Percentiles rank a stretch among this genome's conserved stretches.
Conservation (phyloP, 1,140 invertebrate genomes). For the Tetranychus urticae region DNA sequence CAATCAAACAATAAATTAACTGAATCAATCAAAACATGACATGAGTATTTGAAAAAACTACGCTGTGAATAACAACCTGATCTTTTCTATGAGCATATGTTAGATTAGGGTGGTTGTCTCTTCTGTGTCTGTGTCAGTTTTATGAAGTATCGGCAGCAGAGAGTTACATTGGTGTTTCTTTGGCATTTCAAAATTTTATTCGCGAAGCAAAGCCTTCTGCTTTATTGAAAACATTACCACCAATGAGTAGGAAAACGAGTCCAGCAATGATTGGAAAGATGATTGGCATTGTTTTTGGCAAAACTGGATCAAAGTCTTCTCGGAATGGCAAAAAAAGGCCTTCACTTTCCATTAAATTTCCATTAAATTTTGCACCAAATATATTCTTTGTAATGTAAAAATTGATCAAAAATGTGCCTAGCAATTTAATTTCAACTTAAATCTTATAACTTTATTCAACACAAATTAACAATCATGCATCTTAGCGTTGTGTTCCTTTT, state of each 20-base stretch:
- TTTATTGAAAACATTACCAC: conserved; percentile 36
- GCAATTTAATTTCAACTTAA: too few species aligned
- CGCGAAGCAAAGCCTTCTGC: conserved; percentile 26
- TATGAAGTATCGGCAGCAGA: conserved; percentile 64
- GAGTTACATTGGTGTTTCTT: conserved; percentile 43
- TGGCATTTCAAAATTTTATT: conserved; percentile 47
- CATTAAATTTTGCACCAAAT: too few species aligned
- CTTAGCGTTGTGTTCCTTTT: too few species aligned
- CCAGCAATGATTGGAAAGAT: conserved; percentile 49
- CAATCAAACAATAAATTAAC: too few species aligned
- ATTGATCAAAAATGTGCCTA: too few species aligned
- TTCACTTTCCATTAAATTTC: conserved; percentile 24
- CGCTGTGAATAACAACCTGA: too few species aligned
- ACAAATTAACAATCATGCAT: too few species aligned
- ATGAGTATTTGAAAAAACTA: too few species aligned
- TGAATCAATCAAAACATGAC: too few species aligned
- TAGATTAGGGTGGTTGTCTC: conserved; percentile 24
- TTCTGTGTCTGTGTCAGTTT: conserved; percentile 52
- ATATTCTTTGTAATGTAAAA: too few species aligned
- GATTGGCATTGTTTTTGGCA: conserved; percentile 50
- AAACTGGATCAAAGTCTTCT: conserved; percentile 33
- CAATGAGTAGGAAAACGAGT: conserved; percentile 38
- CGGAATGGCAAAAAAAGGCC: conserved; percentile 37
- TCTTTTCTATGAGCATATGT: too few species aligned
- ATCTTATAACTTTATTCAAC: too few species aligned